Conservation (phyloP, 2,797 vertebrate genomes). For the Tadarida brasiliensis region DNA sequence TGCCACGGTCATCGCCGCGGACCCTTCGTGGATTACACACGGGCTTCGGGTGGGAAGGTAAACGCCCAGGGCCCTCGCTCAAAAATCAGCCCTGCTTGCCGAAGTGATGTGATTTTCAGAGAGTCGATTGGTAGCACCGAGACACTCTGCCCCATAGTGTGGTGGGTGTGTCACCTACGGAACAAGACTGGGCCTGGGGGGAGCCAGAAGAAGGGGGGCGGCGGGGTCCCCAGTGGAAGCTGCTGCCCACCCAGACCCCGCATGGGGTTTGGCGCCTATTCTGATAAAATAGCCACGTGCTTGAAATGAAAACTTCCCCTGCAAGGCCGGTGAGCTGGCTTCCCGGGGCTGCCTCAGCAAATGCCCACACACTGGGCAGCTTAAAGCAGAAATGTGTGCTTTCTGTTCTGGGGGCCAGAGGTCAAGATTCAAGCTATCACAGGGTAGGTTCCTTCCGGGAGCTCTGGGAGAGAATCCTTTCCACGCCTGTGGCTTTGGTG, state of each 20-base stretch:
- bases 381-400: too few species aligned
- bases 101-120: neutral
- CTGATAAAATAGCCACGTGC: neutral
- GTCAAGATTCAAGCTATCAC: neutral
- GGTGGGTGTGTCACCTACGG: neutral
- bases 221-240: neutral
- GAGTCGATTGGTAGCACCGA: neutral
- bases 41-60: neutral
- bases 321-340: neutral
- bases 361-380: neutral
- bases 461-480: neutral
- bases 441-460: too few species aligned
- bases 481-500: too few species aligned
- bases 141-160: accelerated
- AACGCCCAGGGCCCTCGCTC: neutral
- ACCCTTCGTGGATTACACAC: accelerated
- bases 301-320: neutral
- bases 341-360: neutral
- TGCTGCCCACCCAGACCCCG: neutral
- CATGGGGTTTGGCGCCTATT: neutral
- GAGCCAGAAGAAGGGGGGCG: neutral
- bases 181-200: neutral
- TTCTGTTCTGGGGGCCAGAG: neutral
- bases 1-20: accelerated
- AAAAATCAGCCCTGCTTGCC: neutral